Percentiles rank a stretch among this genome's conserved stretches.
phyloP scores from a whole-genome alignment of 53 echinoderm and acorn worm genomes.

The Henricia sp. region DNA sequence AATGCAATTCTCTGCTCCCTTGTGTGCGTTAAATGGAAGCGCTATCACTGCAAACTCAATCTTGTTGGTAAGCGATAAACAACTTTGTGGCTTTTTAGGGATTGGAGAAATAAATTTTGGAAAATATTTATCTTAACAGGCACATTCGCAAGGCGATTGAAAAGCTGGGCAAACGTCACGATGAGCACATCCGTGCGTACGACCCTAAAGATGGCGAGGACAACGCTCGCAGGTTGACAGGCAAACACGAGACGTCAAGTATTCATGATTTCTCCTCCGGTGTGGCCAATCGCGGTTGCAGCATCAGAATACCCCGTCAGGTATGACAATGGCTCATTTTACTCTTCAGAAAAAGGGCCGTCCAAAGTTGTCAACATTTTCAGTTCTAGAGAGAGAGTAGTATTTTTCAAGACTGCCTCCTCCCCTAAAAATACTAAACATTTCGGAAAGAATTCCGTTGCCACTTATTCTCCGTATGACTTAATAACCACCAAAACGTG shows the following conservation, averaged over 20 bases:
- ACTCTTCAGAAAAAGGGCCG: neutral
- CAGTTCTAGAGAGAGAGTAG: no score
- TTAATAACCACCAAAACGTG: no score
- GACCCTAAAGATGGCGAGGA: conserved; percentile 91
- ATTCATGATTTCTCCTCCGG: conserved; percentile 94
- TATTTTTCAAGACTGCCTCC: no score
- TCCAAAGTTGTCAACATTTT: no score
- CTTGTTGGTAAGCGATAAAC: no score
- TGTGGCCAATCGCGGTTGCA: conserved; percentile 95
- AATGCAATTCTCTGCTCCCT: no score
- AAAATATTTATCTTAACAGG: conserved; percentile 18
- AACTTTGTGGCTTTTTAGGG: no score
- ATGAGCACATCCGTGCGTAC: conserved; percentile 92
- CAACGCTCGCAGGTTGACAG: conserved; percentile 91
- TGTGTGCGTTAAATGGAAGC: no score
- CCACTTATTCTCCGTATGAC: no score
- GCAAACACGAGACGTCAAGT: conserved; percentile 93
- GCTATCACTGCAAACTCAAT: no score
- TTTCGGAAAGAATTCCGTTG: no score
- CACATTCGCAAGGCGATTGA: conserved; percentile 83
- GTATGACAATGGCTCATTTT: conserved; percentile 52
- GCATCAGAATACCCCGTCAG: conserved; percentile 94
- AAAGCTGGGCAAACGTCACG: conserved; percentile 77
- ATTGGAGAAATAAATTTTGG: neutral
- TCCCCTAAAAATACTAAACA: no score